A percentile compares a stretch with the other conserved stretches of the same genome.
phyloP scores from a whole-genome alignment of 2,888 invertebrate species.

The Dioctria rufipes region DNA sequence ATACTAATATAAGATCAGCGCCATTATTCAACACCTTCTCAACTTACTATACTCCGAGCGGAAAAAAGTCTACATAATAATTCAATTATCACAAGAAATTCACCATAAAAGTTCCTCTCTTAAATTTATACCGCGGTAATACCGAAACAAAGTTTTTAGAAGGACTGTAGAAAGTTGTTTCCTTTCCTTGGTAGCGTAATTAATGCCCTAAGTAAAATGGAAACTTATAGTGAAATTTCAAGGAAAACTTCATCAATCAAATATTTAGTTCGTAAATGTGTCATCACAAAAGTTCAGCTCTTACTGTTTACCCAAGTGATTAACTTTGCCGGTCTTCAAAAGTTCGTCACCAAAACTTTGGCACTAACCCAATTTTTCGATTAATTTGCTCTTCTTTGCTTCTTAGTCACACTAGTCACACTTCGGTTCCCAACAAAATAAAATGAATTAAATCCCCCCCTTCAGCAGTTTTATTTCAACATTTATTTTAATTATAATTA shows the following conservation, averaged over 20 bases:
- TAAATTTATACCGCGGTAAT: slow-evolving; percentile 5
- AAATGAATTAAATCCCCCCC: slow-evolving; percentile 3
- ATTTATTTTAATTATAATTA: slow-evolving; percentile 31
- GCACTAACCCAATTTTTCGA: slow-evolving; percentile 34
- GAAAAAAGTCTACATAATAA: background rate
- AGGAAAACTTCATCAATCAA: slow-evolving; percentile 22
- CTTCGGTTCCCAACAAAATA: background rate
- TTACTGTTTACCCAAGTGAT: slow-evolving; percentile 37
- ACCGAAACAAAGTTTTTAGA: background rate
- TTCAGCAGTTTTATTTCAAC: slow-evolving; percentile 9
- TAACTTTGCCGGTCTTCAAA: slow-evolving; percentile 20
- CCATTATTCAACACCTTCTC: too few species aligned
- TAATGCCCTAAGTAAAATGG: slow-evolving; percentile 29
- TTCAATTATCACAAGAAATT: slow-evolving; percentile 26
- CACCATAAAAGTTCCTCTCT: slow-evolving; percentile 1
- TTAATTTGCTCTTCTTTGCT: slow-evolving; percentile 37
- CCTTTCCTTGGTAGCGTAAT: background rate
- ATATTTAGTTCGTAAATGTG: slow-evolving; percentile 27
- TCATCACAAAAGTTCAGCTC: slow-evolving; percentile 28
- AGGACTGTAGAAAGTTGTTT: slow-evolving; percentile 1
- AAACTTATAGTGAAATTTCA: slow-evolving; percentile 13
- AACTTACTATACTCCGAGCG: too few species aligned
- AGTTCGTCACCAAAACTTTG: slow-evolving; percentile 41
- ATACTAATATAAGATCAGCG: too few species aligned
- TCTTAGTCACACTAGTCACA: slow-evolving; percentile 15